A percentile compares a stretch with the other conserved stretches of the same genome.
phyloP scores from a whole-genome alignment of 2,797 vertebrate genomes.

The Florisuga fusca region DNA sequence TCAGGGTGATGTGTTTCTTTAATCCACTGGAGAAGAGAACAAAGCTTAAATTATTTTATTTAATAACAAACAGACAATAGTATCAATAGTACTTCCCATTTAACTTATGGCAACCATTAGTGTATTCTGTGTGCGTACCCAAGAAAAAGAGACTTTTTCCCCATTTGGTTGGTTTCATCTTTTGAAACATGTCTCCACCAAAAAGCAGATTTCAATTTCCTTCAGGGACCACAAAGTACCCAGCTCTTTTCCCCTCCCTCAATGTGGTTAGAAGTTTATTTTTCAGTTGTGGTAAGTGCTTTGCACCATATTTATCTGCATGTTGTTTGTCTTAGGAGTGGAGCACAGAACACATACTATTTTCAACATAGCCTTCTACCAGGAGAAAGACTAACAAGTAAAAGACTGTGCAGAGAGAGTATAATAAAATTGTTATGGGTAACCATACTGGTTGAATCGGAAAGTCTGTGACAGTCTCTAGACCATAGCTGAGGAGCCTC shows the following conservation, averaged over 20 bases:
- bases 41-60: constrained; percentile 46
- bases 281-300: constrained; percentile 76
- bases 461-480: not conserved
- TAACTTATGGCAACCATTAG: constrained; percentile 55
- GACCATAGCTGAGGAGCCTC: not conserved
- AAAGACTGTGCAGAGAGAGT: constrained; percentile 30
- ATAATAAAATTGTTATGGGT: constrained; percentile 53
- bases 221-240: constrained; percentile 69
- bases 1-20: constrained; percentile 45
- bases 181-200: constrained; percentile 60
- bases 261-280: constrained; percentile 75
- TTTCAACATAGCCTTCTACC: constrained; percentile 62
- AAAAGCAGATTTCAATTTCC: constrained; percentile 74
- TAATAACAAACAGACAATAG: constrained; percentile 57
- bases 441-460: constrained; percentile 49
- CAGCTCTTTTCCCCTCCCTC: constrained; percentile 54
- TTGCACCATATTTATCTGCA: constrained; percentile 77
- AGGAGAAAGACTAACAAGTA: constrained; percentile 43
- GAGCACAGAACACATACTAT: constrained; percentile 67
- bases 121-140: not conserved
- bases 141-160: constrained; percentile 48
- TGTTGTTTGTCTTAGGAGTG: constrained; percentile 79
- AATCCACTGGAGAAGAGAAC: constrained; percentile 42
- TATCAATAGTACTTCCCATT: constrained; percentile 45
- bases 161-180: constrained; percentile 67